Evolutionary conservation across 2,113 vertebrate species (phyloP).

Genomic region (Asarcornis scutulata): DNA sequence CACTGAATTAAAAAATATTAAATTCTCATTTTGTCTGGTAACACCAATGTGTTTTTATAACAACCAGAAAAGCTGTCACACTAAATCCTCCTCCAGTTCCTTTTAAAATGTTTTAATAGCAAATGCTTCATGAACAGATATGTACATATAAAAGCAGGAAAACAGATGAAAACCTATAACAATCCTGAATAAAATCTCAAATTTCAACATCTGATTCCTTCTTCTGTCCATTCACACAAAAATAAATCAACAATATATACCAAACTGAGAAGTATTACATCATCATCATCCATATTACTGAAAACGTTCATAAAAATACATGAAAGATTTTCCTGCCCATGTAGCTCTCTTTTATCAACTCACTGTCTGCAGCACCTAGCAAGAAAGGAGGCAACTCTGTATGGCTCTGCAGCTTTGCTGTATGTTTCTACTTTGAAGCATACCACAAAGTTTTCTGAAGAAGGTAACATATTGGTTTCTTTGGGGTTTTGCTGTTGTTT

Average conservation of each 20-base stretch:
- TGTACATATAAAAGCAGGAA: not conserved
- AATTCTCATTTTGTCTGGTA: not conserved
- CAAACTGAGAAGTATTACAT: not conserved
- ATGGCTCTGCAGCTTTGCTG: not conserved
- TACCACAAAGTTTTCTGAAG: not conserved
- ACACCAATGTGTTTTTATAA: not conserved
- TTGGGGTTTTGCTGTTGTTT: not conserved
- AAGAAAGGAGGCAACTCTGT: not conserved
- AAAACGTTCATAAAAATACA: not conserved
- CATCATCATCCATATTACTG: accelerated
- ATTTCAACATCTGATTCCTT: not conserved
- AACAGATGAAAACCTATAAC: not conserved
- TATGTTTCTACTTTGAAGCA: not conserved
- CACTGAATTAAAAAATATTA: not conserved
- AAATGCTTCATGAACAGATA: not conserved
- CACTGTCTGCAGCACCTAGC: not conserved
- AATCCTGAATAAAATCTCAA: not conserved
- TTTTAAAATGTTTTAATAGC: not conserved
- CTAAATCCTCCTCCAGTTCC: not conserved
- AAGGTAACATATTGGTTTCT: not conserved
- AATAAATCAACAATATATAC: not conserved
- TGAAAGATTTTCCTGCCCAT: not conserved
- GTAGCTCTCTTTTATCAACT: not conserved
- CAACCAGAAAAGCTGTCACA: not conserved
- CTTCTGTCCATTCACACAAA: accelerated